Evolutionary conservation across 1,140 invertebrate genomes (phyloP).

Genomic region (Helicoverpa zea): DNA sequence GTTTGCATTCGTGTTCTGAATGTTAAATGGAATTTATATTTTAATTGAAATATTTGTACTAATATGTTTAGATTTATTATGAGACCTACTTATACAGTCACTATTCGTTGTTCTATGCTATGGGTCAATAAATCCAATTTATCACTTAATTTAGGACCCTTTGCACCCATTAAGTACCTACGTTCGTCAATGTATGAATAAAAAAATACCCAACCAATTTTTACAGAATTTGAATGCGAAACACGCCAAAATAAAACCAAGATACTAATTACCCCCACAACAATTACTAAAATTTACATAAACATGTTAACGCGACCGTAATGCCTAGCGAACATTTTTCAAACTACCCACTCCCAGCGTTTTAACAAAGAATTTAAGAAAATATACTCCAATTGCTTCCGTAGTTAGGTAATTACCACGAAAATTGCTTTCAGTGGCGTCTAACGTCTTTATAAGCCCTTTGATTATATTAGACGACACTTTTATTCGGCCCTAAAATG

Average conservation of each 20-base stretch:
- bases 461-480: conserved; percentile 46
- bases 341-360: conserved; percentile 6
- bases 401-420: conserved; percentile 40
- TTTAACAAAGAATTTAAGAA: conserved; percentile 41
- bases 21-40: conserved; percentile 22
- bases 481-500: conserved; percentile 34
- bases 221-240: neutral
- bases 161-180: too few species aligned
- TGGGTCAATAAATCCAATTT: too few species aligned
- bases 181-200: too few species aligned
- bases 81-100: too few species aligned
- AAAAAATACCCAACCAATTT: neutral
- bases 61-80: neutral
- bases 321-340: conserved; percentile 5
- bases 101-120: too few species aligned
- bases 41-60: conserved; percentile 21
- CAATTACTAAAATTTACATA: conserved; percentile 42
- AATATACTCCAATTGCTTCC: conserved; percentile 40
- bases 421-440: conserved; percentile 45
- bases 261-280: neutral
- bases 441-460: conserved; percentile 48
- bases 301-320: conserved; percentile 20
- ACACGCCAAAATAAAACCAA: neutral
- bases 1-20: conserved; percentile 11
- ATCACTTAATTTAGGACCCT: too few species aligned